Conservation (phyloP, 92 coral and sea anemone genomes). For the Epizoanthus fatuus region DNA sequence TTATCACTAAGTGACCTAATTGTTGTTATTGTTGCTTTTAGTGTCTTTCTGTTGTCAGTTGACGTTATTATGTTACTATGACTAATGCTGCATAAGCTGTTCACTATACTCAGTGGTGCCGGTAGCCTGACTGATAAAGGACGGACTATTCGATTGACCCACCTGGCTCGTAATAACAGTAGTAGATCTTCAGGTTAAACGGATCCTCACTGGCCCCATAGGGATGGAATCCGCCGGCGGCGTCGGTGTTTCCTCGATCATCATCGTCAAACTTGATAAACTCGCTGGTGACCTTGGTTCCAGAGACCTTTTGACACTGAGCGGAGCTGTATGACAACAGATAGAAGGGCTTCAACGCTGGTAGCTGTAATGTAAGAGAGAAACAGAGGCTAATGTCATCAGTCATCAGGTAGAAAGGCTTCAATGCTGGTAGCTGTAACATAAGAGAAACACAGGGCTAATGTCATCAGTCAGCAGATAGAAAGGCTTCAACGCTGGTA, state of each 20-base stretch:
- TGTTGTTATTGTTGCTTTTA: too few relatives aligned
- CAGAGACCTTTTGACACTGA: too few relatives aligned
- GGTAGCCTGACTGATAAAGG: too few relatives aligned
- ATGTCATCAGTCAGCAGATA: slow-evolving; percentile 55
- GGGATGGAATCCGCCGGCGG: slow-evolving; percentile 94
- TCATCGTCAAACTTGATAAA: slow-evolving; percentile 98
- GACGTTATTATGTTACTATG: too few relatives aligned
- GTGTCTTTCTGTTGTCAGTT: too few relatives aligned
- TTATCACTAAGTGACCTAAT: too few relatives aligned
- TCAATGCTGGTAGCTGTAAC: slow-evolving; percentile 84
- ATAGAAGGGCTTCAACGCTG: slow-evolving; percentile 94
- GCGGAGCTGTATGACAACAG: too few relatives aligned
- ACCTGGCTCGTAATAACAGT: slow-evolving; percentile 78
- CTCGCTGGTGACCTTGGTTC: too few relatives aligned
- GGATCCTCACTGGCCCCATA: slow-evolving; percentile 99
- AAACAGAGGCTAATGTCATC: not conserved
- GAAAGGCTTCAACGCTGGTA: slow-evolving; percentile 94
- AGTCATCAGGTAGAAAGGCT: slow-evolving; percentile 85
- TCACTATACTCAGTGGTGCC: too few relatives aligned
- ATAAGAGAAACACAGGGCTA: not conserved
- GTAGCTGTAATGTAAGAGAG: slow-evolving; percentile 56
- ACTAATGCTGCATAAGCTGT: too few relatives aligned
- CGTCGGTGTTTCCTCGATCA: slow-evolving; percentile 97
- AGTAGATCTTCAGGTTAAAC: slow-evolving; percentile 94
- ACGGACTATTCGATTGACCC: not conserved